Evolutionary conservation across 2,888 invertebrate species (phyloP).

Genomic region (Pelosia muscerda): DNA sequence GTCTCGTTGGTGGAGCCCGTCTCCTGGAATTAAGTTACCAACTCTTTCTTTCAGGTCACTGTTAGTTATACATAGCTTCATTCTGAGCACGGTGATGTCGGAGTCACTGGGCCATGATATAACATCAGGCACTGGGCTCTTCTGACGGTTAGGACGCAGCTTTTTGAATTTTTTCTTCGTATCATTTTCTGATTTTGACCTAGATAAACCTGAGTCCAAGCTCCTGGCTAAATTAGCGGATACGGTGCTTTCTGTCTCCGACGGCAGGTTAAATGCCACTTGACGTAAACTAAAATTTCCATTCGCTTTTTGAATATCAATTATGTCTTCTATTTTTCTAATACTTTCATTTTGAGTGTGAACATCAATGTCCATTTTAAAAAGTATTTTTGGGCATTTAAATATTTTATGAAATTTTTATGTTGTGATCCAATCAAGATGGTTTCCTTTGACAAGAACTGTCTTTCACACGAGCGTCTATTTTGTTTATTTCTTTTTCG

Average conservation of each 20-base stretch:
- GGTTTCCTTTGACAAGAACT: constrained; percentile 54
- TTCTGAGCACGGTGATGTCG: constrained; percentile 86
- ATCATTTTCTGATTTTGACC: constrained; percentile 51
- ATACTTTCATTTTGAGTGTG: constrained; percentile 61
- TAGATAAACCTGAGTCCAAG: constrained; percentile 70
- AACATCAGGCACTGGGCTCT: constrained; percentile 66
- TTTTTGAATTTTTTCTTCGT: constrained; percentile 67
- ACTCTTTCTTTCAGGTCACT: constrained; percentile 78
- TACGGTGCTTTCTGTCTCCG: constrained; percentile 58
- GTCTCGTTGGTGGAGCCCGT: constrained; percentile 85
- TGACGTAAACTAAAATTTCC: constrained; percentile 70
- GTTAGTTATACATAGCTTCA: constrained; percentile 73
- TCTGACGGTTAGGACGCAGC: constrained; percentile 58
- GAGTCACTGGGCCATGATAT: constrained; percentile 87
- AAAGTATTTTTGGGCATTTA: constrained; percentile 51
- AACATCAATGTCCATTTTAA: constrained; percentile 63
- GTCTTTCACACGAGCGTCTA: constrained; percentile 4
- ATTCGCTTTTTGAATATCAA: constrained; percentile 80
- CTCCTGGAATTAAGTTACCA: constrained; percentile 81
- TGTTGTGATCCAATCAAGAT: constrained; percentile 58
- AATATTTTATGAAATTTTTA: constrained; percentile 61
- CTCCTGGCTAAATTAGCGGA: constrained; percentile 67
- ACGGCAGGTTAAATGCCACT: constrained; percentile 73
- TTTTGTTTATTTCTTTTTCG: background rate
- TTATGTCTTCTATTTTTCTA: constrained; percentile 80